These are phyloP conservation scores for Epirrhoe alternata DNA, from an alignment of 2,888 invertebrate genomes.

Conservation along the genomic window DNA sequence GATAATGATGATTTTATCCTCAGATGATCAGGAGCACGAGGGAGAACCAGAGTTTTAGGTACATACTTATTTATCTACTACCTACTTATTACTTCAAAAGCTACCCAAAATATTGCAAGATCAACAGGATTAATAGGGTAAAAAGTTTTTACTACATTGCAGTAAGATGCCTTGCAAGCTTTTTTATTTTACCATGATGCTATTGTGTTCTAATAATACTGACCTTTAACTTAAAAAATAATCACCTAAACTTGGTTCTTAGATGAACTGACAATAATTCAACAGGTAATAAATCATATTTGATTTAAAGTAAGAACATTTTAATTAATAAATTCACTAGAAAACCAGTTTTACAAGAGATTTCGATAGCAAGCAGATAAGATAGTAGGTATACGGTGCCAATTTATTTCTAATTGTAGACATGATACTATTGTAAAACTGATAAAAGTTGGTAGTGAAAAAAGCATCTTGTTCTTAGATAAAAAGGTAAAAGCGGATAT, in stretches of 20 bases:
- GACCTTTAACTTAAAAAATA: background rate
- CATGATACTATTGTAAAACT: background rate
- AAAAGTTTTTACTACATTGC: too few species aligned
- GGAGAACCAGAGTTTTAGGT: too few species aligned
- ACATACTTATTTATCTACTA: too few species aligned
- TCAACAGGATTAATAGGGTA: too few species aligned
- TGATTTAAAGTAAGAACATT: background rate
- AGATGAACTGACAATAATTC: background rate
- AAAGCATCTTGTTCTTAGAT: constrained; percentile 1
- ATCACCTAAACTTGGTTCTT: background rate
- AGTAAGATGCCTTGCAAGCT: background rate
- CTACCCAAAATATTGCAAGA: too few species aligned
- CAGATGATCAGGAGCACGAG: too few species aligned
- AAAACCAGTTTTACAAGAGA: background rate
- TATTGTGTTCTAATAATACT: background rate
- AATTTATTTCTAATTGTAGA: constrained; percentile 3
- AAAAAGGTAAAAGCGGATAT: constrained; percentile 34
- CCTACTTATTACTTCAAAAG: too few species aligned
- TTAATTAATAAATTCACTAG: background rate
- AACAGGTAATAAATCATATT: background rate
- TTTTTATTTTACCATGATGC: background rate
- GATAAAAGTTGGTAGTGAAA: background rate
- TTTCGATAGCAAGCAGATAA: constrained; percentile 16
- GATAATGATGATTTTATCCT: too few species aligned
- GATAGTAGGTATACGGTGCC: constrained; percentile 10